Evolutionary conservation across 1,140 invertebrate genomes (phyloP).

Genomic region (Dysdera silvatica): DNA sequence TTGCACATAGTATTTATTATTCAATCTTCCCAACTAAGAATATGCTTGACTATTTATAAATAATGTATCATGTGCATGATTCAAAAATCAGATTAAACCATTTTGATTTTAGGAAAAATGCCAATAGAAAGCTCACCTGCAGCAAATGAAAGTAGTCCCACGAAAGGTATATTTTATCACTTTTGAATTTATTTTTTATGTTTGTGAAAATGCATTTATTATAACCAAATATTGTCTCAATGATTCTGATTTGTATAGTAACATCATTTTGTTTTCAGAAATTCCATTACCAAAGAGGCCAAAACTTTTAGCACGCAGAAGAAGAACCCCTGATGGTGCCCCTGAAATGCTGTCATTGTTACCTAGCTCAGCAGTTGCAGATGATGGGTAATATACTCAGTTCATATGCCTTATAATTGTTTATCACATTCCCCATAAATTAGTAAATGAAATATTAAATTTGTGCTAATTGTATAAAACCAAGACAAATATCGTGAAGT

Average conservation of each 20-base stretch:
- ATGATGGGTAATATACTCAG: constrained; percentile 23
- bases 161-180: constrained; percentile 20
- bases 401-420: neutral
- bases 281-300: constrained; percentile 29
- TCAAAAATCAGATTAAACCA: too few relatives aligned
- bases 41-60: too few relatives aligned
- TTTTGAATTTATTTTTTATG: neutral
- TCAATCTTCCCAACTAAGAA: too few relatives aligned
- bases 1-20: too few relatives aligned
- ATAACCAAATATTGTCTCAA: neutral
- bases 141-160: constrained; percentile 18
- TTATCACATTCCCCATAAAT: too few relatives aligned
- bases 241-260: neutral
- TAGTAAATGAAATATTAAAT: too few relatives aligned
- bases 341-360: constrained; percentile 31
- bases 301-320: constrained; percentile 29
- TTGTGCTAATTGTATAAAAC: too few relatives aligned
- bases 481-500: too few relatives aligned
- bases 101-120: constrained; percentile 21
- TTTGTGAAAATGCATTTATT: neutral
- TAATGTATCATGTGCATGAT: too few relatives aligned
- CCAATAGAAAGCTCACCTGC: constrained; percentile 10
- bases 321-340: constrained; percentile 28
- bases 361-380: constrained; percentile 12
- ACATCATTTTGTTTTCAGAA: constrained; percentile 19